phyloP scores from a whole-genome alignment of 2,888 invertebrate genomes.

The Hemithea aestivaria region DNA sequence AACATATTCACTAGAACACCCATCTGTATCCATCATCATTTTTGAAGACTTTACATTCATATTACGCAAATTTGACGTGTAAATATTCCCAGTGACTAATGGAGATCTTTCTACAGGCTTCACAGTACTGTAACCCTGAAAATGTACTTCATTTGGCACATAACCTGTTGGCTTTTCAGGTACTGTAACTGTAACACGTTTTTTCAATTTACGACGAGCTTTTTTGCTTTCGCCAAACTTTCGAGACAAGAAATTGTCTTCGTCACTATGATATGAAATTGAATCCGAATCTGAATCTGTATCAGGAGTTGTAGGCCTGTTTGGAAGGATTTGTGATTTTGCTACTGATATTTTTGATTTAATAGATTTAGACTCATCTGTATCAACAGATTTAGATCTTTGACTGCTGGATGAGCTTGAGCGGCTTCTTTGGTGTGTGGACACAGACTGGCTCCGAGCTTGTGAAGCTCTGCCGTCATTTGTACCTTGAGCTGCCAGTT shows the following conservation, averaged over 20 bases:
- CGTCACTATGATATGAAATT: conserved; percentile 62
- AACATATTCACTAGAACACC: conserved; percentile 66
- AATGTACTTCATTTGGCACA: conserved; percentile 34
- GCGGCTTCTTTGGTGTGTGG: conserved; percentile 38
- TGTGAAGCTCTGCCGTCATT: conserved; percentile 42
- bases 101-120: conserved; percentile 54
- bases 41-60: conserved; percentile 51
- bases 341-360: conserved; percentile 30
- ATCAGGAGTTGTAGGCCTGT: conserved; percentile 41
- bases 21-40: conserved; percentile 47
- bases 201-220: conserved; percentile 48
- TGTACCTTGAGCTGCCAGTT: conserved; percentile 21
- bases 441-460: conserved; percentile 44
- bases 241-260: conserved; percentile 64
- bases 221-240: conserved; percentile 57
- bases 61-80: conserved; percentile 57
- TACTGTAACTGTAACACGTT: conserved; percentile 29
- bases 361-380: conserved; percentile 40
- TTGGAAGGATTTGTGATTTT: conserved; percentile 3
- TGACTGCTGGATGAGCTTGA: conserved; percentile 61
- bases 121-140: conserved; percentile 59
- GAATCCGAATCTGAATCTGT: conserved; percentile 66
- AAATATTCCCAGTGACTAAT: conserved; percentile 63
- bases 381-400: conserved; percentile 56
- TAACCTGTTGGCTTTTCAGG: conserved; percentile 34